Evolutionary conservation across 2,797 vertebrate species (phyloP).

Genomic region (Sphaeramia orbicularis): DNA sequence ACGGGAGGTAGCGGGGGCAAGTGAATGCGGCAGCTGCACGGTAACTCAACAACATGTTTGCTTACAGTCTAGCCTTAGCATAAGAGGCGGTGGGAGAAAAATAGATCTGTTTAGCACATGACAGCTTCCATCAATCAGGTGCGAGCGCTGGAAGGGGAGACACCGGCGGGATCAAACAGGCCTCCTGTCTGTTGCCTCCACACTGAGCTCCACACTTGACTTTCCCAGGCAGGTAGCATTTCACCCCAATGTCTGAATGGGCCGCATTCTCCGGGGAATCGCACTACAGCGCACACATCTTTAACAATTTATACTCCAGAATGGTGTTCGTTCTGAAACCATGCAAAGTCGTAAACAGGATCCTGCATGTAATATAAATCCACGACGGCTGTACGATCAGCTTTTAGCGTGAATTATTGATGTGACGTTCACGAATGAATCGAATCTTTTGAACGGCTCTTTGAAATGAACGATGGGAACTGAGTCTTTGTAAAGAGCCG

Average conservation of each 20-base stretch:
- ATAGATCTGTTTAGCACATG: conserved; percentile 78
- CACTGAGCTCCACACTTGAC: conserved; percentile 39
- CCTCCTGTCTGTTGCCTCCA: conserved; percentile 41
- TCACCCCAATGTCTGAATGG: conserved; percentile 33
- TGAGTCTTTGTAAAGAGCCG: no score
- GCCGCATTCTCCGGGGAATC: not conserved
- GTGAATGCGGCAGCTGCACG: conserved; percentile 13
- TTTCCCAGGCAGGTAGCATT: conserved; percentile 32
- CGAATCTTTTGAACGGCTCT: no score
- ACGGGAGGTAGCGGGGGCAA: conserved; percentile 17
- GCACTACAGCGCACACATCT: conserved; percentile 1
- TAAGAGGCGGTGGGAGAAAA: conserved; percentile 68
- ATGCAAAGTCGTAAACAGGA: not conserved
- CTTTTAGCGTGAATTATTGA: no score
- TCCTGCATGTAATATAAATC: not conserved
- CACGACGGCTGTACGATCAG: not conserved
- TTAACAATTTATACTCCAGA: conserved; percentile 32
- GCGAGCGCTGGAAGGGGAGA: conserved; percentile 55
- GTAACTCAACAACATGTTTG: conserved; percentile 66
- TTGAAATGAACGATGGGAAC: no score
- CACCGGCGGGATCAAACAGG: conserved; percentile 54
- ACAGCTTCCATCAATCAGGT: conserved; percentile 80
- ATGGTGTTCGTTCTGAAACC: conserved; percentile 25
- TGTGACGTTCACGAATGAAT: no score
- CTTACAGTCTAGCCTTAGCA: conserved; percentile 69